Base-by-base conservation (phyloP, 2,888 invertebrate genomes). In the Hoplodrina ambigua region DNA sequence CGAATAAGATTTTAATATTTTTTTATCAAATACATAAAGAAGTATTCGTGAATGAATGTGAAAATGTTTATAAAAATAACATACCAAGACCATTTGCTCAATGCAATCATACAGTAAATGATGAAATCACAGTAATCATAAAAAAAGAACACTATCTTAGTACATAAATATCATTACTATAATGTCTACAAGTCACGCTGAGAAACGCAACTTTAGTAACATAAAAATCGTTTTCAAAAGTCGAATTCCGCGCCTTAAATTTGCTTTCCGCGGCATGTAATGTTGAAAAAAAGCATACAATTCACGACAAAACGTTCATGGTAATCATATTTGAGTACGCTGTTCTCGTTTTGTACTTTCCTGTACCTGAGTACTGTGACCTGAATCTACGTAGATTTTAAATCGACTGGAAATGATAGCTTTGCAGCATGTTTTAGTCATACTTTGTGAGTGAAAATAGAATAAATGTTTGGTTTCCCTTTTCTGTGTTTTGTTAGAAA, bases 301-400 rank as follows among this genome's bases (percentile, higher is more conserved):
- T 84, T 83, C 73, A 79, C 76, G 71, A 82, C 77, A 71, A 82
- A 85, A 87, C 82, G 80, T 81, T 80, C 84, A 72, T 69, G 83
- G 85, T 89, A 88, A 88, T 89, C 89, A 87, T 85, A 85, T 87
- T 88, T 84, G 74, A 86, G 87, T 83, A 85, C 83, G 85, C 84
- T 87, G 74, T 41, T 78, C 77, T 84, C 77, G 73, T 84, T 85
- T 85, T 85, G 78, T 84, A 82, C 83, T 85, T 78, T 77, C 70
- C 78, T 80, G 85, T 86, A 86, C 85, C 80, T 71, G 79, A 83
- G 72, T 72, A 82, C 81, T 84, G 83, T 87, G 87, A 88, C 86
- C 88, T 77, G 74, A 75, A 83, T 81, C 68, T 72, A 81, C 75
- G 63, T 69, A 71, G 76, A 78, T 84, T 75, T 79, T 53, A 82